These are phyloP conservation scores for Brachionus angularis DNA, from an alignment of 1,140 invertebrate genomes.

Conservation along the genomic window DNA sequence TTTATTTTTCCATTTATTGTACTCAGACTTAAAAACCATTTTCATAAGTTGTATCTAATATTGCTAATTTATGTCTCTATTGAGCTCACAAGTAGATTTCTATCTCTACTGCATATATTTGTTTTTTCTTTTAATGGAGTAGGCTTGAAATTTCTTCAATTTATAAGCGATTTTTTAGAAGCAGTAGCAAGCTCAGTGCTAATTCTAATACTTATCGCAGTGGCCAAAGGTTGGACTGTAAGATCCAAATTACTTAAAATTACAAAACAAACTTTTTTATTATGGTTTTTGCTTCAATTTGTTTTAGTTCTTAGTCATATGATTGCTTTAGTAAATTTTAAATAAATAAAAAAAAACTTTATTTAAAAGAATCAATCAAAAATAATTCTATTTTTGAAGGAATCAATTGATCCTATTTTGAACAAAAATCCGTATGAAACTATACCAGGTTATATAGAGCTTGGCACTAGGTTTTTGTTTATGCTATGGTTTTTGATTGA, in stretches of 20 bases:
- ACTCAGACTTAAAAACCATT: conserved; percentile 64
- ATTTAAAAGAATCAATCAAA: too few relatives aligned
- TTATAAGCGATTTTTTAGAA: conserved; percentile 83
- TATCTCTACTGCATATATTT: conserved; percentile 80
- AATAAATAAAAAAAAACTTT: too few relatives aligned
- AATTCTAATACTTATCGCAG: conserved; percentile 82
- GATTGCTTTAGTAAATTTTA: conserved; percentile 5
- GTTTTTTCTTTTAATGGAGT: conserved; percentile 83
- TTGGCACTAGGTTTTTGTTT: conserved; percentile 76
- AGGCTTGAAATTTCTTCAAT: conserved; percentile 72
- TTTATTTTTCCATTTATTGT: conserved; percentile 60
- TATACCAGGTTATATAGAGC: conserved; percentile 87
- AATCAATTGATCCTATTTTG: conserved; percentile 87
- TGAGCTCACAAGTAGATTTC: conserved; percentile 75
- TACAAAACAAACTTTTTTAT: neutral
- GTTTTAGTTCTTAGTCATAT: conserved; percentile 1
- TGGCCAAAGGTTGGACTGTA: conserved; percentile 95
- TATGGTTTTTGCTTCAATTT: neutral
- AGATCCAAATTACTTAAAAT: neutral
- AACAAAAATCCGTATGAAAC: conserved; percentile 95
- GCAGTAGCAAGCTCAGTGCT: conserved; percentile 85
- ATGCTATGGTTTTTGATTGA: conserved; percentile 93
- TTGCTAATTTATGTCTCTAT: conserved; percentile 79
- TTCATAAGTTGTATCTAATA: conserved; percentile 83
- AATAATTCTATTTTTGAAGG: conserved; percentile 71